Conservation (phyloP, 2,113 vertebrate genomes). For the Kryptolebias marmoratus region DNA sequence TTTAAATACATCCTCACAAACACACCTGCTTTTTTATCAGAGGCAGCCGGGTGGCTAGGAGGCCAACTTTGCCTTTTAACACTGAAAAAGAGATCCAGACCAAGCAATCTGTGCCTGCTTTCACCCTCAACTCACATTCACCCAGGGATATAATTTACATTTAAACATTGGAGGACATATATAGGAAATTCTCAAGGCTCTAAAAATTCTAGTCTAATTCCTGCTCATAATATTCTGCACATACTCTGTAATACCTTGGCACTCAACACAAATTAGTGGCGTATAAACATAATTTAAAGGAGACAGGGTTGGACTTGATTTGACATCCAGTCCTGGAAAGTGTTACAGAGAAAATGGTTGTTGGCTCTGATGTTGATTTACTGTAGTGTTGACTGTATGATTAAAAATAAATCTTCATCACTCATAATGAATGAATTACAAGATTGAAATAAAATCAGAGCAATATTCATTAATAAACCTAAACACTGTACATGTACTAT, state of each 20-base stretch:
- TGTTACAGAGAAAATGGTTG: slow-evolving; percentile 22
- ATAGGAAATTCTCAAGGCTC: slow-evolving; percentile 50
- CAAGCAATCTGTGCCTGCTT: slow-evolving; percentile 38
- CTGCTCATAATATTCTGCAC: slow-evolving; percentile 39
- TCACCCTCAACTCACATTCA: slow-evolving; percentile 61
- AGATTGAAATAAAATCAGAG: not conserved
- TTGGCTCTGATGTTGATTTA: slow-evolving; percentile 16
- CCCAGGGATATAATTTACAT: slow-evolving; percentile 62
- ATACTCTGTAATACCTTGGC: slow-evolving; percentile 46
- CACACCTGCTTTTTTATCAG: slow-evolving; percentile 1
- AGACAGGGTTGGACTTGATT: slow-evolving; percentile 45
- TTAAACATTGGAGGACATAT: slow-evolving; percentile 54
- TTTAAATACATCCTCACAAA: not conserved
- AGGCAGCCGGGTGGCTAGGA: slow-evolving; percentile 12
- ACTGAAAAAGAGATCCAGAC: slow-evolving; percentile 7
- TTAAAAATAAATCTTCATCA: slow-evolving; percentile 6
- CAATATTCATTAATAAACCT: not conserved
- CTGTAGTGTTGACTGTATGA: not conserved
- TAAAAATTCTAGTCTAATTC: slow-evolving; percentile 55
- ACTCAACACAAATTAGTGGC: slow-evolving; percentile 57
- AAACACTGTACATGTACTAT: slow-evolving; percentile 3
- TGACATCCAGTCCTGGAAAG: slow-evolving; percentile 41
- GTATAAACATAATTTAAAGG: slow-evolving; percentile 57
- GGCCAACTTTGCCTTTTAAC: not conserved
- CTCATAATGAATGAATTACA: slow-evolving; percentile 3